Conservation (phyloP, 30 jellyfish, hydroid and myxozoan species). For the Cassiopea xamachana region DNA sequence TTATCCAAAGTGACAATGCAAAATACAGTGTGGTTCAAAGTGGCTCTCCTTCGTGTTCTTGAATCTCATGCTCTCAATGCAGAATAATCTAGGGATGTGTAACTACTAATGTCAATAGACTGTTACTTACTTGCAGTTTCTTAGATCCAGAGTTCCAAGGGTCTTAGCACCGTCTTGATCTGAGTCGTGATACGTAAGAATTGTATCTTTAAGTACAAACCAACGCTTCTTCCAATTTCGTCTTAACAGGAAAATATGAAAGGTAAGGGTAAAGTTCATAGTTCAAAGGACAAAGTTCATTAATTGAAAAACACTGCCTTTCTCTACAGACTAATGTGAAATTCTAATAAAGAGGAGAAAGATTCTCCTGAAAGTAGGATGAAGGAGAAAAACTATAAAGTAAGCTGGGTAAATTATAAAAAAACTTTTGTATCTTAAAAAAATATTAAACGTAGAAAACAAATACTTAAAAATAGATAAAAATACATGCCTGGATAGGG, state of each 20-base stretch:
- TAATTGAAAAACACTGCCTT: background rate
- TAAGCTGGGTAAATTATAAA: too few species aligned
- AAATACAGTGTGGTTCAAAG: too few species aligned
- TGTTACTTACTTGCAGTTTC: constrained; percentile 84
- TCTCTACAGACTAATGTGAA: too few species aligned
- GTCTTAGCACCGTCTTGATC: constrained; percentile 99
- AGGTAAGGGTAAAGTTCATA: background rate
- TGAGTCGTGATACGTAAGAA: constrained; percentile 92
- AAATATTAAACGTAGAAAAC: background rate
- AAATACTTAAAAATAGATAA: background rate
- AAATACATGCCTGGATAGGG: constrained; percentile 85
- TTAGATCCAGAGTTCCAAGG: constrained; percentile 91
- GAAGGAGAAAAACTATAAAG: too few species aligned
- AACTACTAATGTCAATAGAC: background rate
- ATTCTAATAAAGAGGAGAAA: too few species aligned
- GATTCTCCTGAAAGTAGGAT: too few species aligned
- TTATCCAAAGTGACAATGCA: too few species aligned
- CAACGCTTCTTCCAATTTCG: constrained; percentile 99
- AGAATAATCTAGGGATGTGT: background rate
- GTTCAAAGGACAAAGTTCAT: background rate
- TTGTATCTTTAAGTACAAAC: constrained; percentile 95
- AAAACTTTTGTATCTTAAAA: background rate
- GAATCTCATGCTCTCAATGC: background rate
- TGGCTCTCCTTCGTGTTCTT: too few species aligned
- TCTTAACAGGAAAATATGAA: constrained; percentile 46